These are phyloP conservation scores for Ophion obscuratus DNA, from an alignment of 2,888 invertebrate species.

Conservation along the genomic window DNA sequence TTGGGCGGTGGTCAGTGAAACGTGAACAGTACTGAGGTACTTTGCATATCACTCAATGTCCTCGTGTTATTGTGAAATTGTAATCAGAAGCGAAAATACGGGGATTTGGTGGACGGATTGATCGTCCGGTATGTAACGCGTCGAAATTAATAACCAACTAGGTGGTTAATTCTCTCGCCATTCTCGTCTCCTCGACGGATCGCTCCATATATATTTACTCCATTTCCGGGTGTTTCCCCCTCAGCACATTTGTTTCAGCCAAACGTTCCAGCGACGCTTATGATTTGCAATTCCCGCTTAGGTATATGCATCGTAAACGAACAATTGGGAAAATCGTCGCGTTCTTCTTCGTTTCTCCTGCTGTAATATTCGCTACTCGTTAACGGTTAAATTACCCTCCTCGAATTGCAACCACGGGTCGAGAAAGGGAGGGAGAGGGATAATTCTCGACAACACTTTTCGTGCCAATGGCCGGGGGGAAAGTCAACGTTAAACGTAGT, in stretches of 20 bases:
- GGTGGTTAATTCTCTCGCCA: slow-evolving; percentile 32
- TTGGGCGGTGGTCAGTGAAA: background rate
- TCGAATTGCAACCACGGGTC: background rate
- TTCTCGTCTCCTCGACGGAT: slow-evolving; percentile 21
- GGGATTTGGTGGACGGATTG: slow-evolving; percentile 69
- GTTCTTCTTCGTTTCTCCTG: slow-evolving; percentile 51
- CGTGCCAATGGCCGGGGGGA: no score
- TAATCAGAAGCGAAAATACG: slow-evolving; percentile 71
- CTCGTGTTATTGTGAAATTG: slow-evolving; percentile 66
- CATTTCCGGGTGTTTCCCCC: slow-evolving; percentile 13
- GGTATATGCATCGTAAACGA: slow-evolving; percentile 68
- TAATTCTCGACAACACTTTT: no score
- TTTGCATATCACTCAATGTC: no score
- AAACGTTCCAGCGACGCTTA: slow-evolving; percentile 22
- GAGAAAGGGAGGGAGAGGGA: no score
- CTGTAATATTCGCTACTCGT: slow-evolving; percentile 25
- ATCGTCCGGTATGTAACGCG: slow-evolving; percentile 70
- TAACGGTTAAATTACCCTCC: slow-evolving; percentile 35
- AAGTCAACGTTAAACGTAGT: no score
- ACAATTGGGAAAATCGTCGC: slow-evolving; percentile 56
- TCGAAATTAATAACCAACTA: slow-evolving; percentile 74
- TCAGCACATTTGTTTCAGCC: slow-evolving; percentile 39
- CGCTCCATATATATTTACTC: background rate
- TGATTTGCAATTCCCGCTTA: slow-evolving; percentile 33
- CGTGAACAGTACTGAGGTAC: no score